Evolutionary conservation across 1,140 invertebrate species (phyloP).

Genomic region (Macrotrachela quadricornifera): DNA sequence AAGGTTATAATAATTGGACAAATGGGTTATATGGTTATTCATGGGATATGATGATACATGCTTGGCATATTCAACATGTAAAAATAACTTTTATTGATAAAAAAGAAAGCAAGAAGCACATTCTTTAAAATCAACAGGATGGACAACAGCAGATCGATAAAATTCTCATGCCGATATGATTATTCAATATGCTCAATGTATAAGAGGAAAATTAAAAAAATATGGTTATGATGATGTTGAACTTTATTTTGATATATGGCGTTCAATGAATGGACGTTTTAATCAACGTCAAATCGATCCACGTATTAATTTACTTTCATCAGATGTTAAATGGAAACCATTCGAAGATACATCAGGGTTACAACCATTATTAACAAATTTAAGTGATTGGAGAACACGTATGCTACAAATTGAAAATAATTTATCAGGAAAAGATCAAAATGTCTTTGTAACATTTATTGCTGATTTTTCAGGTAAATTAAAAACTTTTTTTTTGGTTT

Average conservation of each 20-base stretch:
- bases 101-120: slow-evolving; percentile 39
- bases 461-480: slow-evolving; percentile 76
- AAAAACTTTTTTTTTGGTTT: too few species aligned
- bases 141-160: slow-evolving; percentile 54
- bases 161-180: slow-evolving; percentile 64
- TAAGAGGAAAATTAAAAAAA: slow-evolving; percentile 39
- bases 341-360: slow-evolving; percentile 47
- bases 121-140: slow-evolving; percentile 53
- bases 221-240: slow-evolving; percentile 35
- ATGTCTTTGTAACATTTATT: slow-evolving; percentile 52
- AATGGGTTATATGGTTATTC: slow-evolving; percentile 77
- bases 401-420: slow-evolving; percentile 43
- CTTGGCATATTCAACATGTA: slow-evolving; percentile 51
- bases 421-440: slow-evolving; percentile 29
- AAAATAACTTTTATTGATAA: slow-evolving; percentile 56
- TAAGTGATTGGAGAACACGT: slow-evolving; percentile 37
- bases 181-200: slow-evolving; percentile 57
- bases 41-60: slow-evolving; percentile 91
- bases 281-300: slow-evolving; percentile 54
- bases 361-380: slow-evolving; percentile 52
- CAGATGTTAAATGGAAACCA: slow-evolving; percentile 48
- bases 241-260: slow-evolving; percentile 69
- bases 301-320: slow-evolving; percentile 43
- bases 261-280: slow-evolving; percentile 64
- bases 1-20: slow-evolving; percentile 85